A percentile compares a stretch with the other conserved stretches of the same genome.
These are phyloP conservation scores for Bradypodion pumilum DNA, from an alignment of 2,797 vertebrate species.

Conservation along the genomic window DNA sequence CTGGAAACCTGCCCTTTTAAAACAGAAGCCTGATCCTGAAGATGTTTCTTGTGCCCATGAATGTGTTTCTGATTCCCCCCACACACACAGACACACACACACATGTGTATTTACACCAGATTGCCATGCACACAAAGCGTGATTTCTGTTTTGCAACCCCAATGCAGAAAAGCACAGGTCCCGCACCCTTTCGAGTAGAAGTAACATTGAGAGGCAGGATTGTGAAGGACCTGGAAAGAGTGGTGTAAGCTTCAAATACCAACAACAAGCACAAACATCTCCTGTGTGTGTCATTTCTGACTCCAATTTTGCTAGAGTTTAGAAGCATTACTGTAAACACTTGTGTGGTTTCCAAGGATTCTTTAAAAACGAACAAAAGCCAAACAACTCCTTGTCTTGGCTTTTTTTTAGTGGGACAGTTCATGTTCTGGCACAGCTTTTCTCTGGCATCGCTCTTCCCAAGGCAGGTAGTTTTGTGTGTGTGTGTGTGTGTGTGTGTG, in stretches of 20 bases:
- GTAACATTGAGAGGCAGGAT: neutral
- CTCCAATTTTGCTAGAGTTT: neutral
- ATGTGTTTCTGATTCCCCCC: neutral
- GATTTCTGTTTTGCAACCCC: too few relatives aligned
- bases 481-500: too few relatives aligned
- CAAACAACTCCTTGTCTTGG: neutral
- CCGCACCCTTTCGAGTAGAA: neutral
- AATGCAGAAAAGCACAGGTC: neutral
- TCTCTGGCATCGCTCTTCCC: neutral
- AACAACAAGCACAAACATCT: neutral
- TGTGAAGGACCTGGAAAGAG: neutral
- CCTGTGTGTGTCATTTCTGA: neutral
- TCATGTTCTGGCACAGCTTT: neutral
- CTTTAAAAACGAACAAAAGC: neutral
- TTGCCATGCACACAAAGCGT: neutral
- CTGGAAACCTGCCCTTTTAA: neutral
- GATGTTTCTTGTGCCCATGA: neutral
- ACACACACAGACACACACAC: too few relatives aligned
- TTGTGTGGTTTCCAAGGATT: neutral
- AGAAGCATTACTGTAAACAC: neutral
- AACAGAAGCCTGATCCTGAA: neutral
- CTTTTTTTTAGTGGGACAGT: accelerated
- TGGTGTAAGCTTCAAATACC: neutral
- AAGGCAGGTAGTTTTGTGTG: too few relatives aligned
- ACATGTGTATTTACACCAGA: too few relatives aligned